phyloP scores from a whole-genome alignment of 2,113 vertebrate species.

The Pipra filicauda region DNA sequence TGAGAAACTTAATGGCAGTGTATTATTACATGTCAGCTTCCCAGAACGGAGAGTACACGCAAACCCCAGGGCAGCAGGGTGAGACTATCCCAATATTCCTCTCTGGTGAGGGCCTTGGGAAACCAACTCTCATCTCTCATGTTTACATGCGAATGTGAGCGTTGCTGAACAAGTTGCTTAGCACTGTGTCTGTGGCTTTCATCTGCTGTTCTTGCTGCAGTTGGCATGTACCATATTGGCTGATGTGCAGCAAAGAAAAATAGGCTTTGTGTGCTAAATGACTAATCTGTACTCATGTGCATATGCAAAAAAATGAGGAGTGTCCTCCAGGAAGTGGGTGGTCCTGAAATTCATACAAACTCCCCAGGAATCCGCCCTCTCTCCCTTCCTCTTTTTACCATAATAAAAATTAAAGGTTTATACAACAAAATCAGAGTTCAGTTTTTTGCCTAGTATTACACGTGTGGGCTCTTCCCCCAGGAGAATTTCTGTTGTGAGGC shows the following conservation, averaged over 20 bases:
- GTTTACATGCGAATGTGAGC: slow-evolving; percentile 3
- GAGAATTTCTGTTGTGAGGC: background rate
- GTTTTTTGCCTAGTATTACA: slow-evolving; percentile 20
- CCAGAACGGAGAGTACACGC: background rate
- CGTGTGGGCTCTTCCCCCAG: background rate
- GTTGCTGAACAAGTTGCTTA: slow-evolving; percentile 23
- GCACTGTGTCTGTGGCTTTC: slow-evolving; percentile 47
- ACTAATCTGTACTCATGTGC: background rate
- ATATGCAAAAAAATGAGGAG: background rate
- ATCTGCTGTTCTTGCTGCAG: slow-evolving; percentile 19
- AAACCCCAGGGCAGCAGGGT: background rate
- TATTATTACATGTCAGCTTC: background rate
- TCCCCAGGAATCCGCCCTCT: background rate
- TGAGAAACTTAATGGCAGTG: background rate
- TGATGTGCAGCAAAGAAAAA: slow-evolving; percentile 15
- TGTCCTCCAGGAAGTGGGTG: background rate
- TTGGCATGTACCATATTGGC: slow-evolving; percentile 22
- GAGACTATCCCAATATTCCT: background rate
- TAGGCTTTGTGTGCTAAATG: background rate
- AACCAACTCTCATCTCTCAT: background rate
- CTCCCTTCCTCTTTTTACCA: slow-evolving; percentile 8
- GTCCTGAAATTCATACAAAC: background rate
- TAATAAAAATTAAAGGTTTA: slow-evolving; percentile 47
- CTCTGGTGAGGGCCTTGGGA: background rate
- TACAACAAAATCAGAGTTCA: background rate